These are phyloP conservation scores for Cyclura pinguis DNA, from an alignment of 2,797 vertebrate genomes.

Conservation along the genomic window DNA sequence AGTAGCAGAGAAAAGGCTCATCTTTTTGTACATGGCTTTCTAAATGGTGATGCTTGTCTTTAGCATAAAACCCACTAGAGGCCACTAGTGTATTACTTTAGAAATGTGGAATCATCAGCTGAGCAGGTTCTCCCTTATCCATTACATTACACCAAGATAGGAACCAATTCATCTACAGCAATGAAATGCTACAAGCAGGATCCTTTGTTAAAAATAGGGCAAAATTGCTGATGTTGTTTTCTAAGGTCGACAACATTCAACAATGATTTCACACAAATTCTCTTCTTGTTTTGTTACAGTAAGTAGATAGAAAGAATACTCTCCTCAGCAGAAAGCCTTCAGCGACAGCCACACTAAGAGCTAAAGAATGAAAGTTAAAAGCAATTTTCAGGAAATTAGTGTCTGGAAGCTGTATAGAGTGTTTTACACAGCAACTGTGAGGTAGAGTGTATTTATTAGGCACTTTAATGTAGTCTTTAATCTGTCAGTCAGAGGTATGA, in stretches of 20 bases:
- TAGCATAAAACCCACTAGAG: conserved; percentile 61
- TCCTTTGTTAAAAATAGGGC: conserved; percentile 51
- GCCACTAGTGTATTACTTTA: conserved; percentile 70
- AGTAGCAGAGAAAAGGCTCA: rapidly evolving
- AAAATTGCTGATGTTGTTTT: conserved; percentile 51
- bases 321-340: conserved; percentile 15
- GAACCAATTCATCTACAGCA: conserved; percentile 32
- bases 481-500: not conserved
- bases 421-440: not conserved
- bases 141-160: not conserved
- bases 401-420: conserved; percentile 5
- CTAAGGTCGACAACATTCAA: conserved; percentile 31
- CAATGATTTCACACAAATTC: not conserved
- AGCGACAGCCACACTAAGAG: not conserved
- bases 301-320: rapidly evolving
- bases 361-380: conserved; percentile 15
- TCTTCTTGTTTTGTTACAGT: not conserved
- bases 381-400: conserved; percentile 17
- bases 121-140: not conserved
- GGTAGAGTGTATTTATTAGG: not conserved
- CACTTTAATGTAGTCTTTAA: not conserved
- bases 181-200: conserved; percentile 30
- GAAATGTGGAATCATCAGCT: not conserved
- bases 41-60: rapidly evolving
- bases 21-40: rapidly evolving